Evolutionary conservation across 1,140 invertebrate genomes (phyloP).

Genomic region (Aphis craccivora): DNA sequence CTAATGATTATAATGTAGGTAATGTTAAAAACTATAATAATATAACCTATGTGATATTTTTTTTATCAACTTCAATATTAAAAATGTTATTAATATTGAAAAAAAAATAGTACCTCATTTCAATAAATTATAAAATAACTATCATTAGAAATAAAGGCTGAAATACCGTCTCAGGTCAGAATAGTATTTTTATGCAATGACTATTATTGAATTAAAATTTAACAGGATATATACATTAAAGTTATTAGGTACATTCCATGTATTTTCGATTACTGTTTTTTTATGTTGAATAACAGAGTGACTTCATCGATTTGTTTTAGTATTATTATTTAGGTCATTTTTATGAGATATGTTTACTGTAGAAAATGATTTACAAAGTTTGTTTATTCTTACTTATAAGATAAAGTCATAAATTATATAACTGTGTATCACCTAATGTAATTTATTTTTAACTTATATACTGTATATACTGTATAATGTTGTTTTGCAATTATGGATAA

Average conservation of each 20-base stretch:
- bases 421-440: background rate
- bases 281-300: background rate
- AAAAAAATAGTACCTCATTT: background rate
- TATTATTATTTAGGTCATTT: background rate
- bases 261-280: background rate
- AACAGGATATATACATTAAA: background rate
- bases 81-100: no score
- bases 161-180: background rate
- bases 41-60: no score
- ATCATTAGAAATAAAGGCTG: background rate
- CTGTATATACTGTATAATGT: no score
- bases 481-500: background rate
- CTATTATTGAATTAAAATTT: background rate
- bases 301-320: background rate
- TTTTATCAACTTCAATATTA: no score
- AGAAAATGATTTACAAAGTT: background rate
- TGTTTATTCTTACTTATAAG: background rate
- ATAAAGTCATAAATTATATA: background rate
- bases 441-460: background rate
- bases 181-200: background rate
- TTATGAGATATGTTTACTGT: no score
- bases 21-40: no score
- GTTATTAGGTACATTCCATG: background rate
- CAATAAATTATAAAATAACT: background rate
- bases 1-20: no score